Base-by-base conservation (phyloP, 2,113 vertebrate genomes). In the Okapia johnstoni region DNA sequence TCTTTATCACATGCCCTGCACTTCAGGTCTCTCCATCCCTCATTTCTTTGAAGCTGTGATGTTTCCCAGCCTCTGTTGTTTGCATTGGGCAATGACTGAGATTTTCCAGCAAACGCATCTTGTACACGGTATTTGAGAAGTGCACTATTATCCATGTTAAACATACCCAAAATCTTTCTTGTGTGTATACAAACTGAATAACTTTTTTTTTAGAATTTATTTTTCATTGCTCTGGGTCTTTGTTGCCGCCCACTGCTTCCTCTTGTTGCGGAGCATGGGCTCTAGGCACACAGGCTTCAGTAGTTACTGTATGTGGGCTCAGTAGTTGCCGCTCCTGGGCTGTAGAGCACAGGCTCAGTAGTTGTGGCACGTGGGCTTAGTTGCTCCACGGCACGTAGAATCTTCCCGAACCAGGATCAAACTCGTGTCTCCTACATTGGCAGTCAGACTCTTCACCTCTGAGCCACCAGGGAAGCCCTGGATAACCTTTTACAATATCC, bases 401-500 rank as follows among this genome's bases (percentile, higher is more conserved):
- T 76, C 70, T 76, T 76, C 36, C 70, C 26, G 36, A 26, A 43
- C 70, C 70, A 76, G 23, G 6, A 76, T 76, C 40, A 43, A 76
- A 43, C 23, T 12, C 0, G 40, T 76, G 70, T 26, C 12, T 26
- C 40, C 40, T 43, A 14, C 70, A 76, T 40, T 43, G 70, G 23
- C 36, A 25, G 70, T 23, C 40, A 26, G 40, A 76, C 23, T 43
- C 40, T 26, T 76, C 23, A 43, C 23, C 70, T 43, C 70, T 26
- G 40, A 26, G 12, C 23, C 70, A 76, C 40, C 23, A 76, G 23
- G 70, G 36, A 43, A 43, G 70, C 40, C 23, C 70, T 76, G 7
- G 46, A 63, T 96, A 88, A 96, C 46, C 80, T 90, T 97, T 94
- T 66, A 50, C 88, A 77, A 92, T 81, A 76, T 16, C 40, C 40